Evolutionary conservation across 2,888 invertebrate genomes (phyloP).

Genomic region (Cerastis leucographa): DNA sequence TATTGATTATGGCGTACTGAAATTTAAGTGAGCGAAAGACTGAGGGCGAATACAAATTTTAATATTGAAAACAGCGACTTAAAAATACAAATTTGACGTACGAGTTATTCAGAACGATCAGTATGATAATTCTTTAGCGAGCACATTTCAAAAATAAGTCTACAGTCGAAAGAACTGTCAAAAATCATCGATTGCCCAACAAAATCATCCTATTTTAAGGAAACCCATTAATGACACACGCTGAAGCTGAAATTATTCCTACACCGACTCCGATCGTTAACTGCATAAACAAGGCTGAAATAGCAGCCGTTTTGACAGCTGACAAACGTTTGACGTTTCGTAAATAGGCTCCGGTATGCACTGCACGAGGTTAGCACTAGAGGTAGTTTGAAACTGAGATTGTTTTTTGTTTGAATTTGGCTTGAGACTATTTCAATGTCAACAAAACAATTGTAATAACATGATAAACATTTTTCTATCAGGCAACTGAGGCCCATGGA

Average conservation of each 20-base stretch:
- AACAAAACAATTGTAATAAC: neutral
- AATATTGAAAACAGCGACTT: no score
- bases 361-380: neutral
- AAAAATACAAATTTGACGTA: no score
- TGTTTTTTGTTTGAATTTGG: no score
- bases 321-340: conserved; percentile 33
- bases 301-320: conserved; percentile 55
- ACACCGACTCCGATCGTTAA: conserved; percentile 16
- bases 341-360: conserved; percentile 2
- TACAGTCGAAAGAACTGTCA: neutral
- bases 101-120: no score
- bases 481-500: no score
- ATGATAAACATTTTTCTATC: no score
- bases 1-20: no score
- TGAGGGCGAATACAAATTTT: no score
- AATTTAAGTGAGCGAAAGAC: no score
- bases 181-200: neutral
- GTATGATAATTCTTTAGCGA: no score
- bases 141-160: neutral
- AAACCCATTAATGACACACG: conserved; percentile 18
- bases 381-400: neutral
- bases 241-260: conserved; percentile 17
- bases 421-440: no score
- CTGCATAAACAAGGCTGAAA: conserved; percentile 17
- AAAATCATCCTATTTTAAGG: conserved; percentile 3